These are phyloP conservation scores for Leptinotarsa defecta DNA, from an alignment of 1,140 invertebrate genomes.

Conservation along the genomic window DNA sequence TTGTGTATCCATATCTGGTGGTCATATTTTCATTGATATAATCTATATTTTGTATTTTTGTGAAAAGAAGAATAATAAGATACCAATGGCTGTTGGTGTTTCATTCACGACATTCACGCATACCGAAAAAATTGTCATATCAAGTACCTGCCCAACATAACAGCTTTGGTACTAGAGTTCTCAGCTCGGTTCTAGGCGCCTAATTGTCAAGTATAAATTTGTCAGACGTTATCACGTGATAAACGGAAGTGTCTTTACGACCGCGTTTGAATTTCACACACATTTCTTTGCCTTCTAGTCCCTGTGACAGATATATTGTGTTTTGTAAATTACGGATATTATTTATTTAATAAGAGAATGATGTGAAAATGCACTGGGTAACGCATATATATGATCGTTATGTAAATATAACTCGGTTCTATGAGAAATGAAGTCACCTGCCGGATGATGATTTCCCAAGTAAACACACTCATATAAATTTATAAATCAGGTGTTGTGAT, in stretches of 20 bases:
- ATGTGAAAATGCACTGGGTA: background rate
- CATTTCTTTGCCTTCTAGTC: slow-evolving; percentile 15
- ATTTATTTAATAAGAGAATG: slow-evolving; percentile 23
- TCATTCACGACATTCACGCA: background rate
- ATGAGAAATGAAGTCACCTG: background rate
- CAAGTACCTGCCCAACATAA: background rate
- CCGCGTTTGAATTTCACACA: slow-evolving; percentile 27
- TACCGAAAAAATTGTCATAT: too few species aligned
- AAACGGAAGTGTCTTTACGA: slow-evolving; percentile 29
- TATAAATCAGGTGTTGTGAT: too few species aligned
- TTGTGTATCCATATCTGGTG: too few species aligned
- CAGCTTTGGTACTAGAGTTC: background rate
- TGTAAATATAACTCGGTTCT: background rate
- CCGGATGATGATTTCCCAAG: background rate
- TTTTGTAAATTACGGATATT: slow-evolving; percentile 20
- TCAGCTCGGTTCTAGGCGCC: background rate
- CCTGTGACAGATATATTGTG: slow-evolving; percentile 21
- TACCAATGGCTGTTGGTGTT: too few species aligned
- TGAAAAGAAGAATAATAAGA: too few species aligned
- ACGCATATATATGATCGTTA: background rate
- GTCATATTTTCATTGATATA: too few species aligned
- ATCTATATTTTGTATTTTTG: too few species aligned
- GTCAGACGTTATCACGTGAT: slow-evolving; percentile 23
- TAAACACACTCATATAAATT: too few species aligned
- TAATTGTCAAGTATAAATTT: slow-evolving; percentile 28